phyloP scores from a whole-genome alignment of 1,140 invertebrate genomes.

The Brachionus koreanus region DNA sequence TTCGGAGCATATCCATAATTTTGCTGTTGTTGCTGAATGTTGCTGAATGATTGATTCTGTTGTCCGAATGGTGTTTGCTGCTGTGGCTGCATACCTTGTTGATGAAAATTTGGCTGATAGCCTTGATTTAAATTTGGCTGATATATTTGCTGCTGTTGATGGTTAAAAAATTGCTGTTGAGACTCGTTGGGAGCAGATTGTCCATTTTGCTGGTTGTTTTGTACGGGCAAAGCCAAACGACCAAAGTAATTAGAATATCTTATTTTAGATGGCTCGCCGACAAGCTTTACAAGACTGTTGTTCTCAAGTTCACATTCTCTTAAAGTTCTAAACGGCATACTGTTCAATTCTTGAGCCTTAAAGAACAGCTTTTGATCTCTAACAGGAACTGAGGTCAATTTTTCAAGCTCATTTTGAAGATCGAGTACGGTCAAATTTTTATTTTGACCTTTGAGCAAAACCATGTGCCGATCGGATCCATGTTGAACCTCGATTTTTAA shows the following conservation, averaged over 20 bases:
- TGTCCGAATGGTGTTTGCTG: background rate
- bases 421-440: constrained; percentile 22
- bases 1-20: constrained; percentile 3
- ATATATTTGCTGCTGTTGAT: background rate
- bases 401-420: constrained; percentile 28
- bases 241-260: constrained; percentile 42
- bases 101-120: background rate
- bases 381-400: constrained; percentile 29
- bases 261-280: constrained; percentile 26
- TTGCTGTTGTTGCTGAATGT: background rate
- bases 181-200: background rate
- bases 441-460: constrained; percentile 32
- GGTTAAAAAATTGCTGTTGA: background rate
- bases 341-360: constrained; percentile 26
- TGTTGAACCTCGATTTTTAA: constrained; percentile 36
- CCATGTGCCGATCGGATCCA: constrained; percentile 30
- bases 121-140: constrained; percentile 14
- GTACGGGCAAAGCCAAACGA: background rate
- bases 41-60: background rate
- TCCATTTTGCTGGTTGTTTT: background rate
- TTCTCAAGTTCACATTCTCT: constrained; percentile 35
- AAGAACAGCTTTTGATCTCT: constrained; percentile 33
- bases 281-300: constrained; percentile 1
- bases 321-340: background rate
- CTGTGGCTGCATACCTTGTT: background rate